Evolutionary conservation across 2,113 vertebrate species (phyloP), one percentile per base, ranked within the genome.

Genomic region (Urocitellus parryii): DNA sequence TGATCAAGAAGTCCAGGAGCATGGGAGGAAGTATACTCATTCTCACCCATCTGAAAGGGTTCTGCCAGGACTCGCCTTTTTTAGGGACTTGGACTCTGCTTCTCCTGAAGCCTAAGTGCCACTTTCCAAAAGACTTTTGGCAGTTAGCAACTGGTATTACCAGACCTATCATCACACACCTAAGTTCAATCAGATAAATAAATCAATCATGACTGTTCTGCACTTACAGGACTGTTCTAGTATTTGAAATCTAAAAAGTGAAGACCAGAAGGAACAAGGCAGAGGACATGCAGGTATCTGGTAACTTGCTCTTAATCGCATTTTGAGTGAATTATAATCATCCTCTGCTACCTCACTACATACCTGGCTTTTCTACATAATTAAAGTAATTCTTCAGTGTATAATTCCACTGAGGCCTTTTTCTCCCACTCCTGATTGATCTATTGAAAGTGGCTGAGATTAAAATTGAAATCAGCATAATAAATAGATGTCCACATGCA

Each of bases 401-500:
- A 8, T 63, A 2, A 18, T 61, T 74, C 42, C 7, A 42, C 3
- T 8, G 76, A 79, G 7, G 42, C 11, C 22, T 3, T 51, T 8
- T 79, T 48, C 27, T 7, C 2, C 2, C 3, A 3, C 4, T 1
- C 5, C 27, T 48, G 11, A 4, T 22, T 67, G 32, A 11, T 29
- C 45, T 73, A 29, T 22, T 79, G 25, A 24, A 91, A 14, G 4
- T 72, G 42, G 4, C 12, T 84, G 24, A 96, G 34, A 89, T 42
- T 68, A 86, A 58, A 87, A 17, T 1, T 11, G 10, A 90, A 68
- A 67, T 58, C 10, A 68, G 4, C 11, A 27, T 53, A 48, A 17
- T 11, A 80, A 39, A 68, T 27, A 39, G 51, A 56, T 39, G 16
- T 27, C 25, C 39, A 34, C 2, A 51, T 11, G n/a, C 34, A 24